Base-by-base conservation (phyloP, 1,140 invertebrate species). In the Reticulitermes speratus region DNA sequence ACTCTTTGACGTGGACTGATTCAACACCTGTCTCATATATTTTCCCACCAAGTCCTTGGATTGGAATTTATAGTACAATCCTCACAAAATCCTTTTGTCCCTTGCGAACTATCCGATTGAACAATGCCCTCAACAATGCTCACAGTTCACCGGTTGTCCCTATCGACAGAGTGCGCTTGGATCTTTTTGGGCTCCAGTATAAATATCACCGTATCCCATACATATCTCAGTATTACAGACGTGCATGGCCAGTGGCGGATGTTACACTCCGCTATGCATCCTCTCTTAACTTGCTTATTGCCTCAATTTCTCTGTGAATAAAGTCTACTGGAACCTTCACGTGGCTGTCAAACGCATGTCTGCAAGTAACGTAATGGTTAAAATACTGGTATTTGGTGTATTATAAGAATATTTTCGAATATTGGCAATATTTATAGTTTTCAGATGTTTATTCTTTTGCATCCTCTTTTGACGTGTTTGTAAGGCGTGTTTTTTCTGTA, bases 21-120 rank as follows among this genome's bases (percentile, higher is more conserved):
- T 75, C 65, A 75, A 75, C 65, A 75, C 65, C 65, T 75, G 65
- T 75, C 65, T n/a, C 65, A 75, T 75, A 30, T 75, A 75, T 75
- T 30, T 75, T 75, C 65, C 25, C 65, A 30, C 59, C n/a, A 75
- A 75, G 65, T 75, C 65, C 65, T 75, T n/a, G 65, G n/a, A 75
- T 75, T 75, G 65, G 65, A 75, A 75, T 75, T 75, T 75, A 75
- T 75, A 75, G 25, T 30, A 75, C 8, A 75, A 75, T 14, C 9
- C n/a, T 75, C 65, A 75, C 65, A 75, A 75, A 75, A 75, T 75
- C 65, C 65, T 75, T 25, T 30, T 30, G 25, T 75, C 65, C 8
- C 19, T 75, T 30, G n/a, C 65, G 65, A 75, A 75, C 65, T 25
- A 75, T 75, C 65, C n/a, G 65, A 30, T 75, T 75, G 25, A 75